These are phyloP conservation scores for Halocynthia aurantium DNA, from an alignment of 23 tunicate species.

Conservation along the genomic window DNA sequence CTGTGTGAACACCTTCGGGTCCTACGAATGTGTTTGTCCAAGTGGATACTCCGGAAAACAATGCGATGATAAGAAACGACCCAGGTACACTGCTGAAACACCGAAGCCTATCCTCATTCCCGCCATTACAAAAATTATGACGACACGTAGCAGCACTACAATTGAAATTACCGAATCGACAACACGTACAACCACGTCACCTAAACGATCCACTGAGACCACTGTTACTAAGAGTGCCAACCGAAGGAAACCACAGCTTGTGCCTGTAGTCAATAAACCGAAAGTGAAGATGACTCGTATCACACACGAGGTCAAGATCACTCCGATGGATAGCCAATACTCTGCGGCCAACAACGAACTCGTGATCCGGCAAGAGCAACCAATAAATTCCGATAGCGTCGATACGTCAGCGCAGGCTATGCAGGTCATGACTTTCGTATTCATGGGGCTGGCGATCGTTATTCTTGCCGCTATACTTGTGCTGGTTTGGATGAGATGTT, in stretches of 20 bases:
- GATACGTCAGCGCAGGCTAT: conserved; percentile 4
- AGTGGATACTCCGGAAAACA: conserved; percentile 55
- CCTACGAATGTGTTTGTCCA: conserved; percentile 52
- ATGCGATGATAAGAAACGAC: conserved; percentile 29
- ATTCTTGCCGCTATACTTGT: conserved; percentile 13
- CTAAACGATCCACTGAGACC: no score
- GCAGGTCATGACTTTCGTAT: conserved; percentile 19
- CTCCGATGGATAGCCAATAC: neutral
- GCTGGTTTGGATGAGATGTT: conserved; percentile 21
- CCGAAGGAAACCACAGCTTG: neutral
- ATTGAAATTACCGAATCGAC: conserved; percentile 1
- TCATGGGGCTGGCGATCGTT: conserved; percentile 11
- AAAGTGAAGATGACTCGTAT: conserved; percentile 4
- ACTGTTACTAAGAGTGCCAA: neutral
- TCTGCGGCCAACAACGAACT: conserved; percentile 10
- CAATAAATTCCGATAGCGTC: neutral
- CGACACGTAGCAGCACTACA: neutral
- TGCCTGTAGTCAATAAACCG: neutral
- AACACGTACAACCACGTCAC: no score
- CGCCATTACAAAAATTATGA: neutral
- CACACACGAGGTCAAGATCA: conserved; percentile 11
- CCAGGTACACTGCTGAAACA: neutral
- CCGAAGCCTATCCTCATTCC: neutral
- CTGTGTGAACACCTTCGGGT: conserved; percentile 55
- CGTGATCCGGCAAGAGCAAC: neutral